Evolutionary conservation across 92 coral and sea anemone species (phyloP), one percentile per base, ranked within the genome.

Genomic region (Palythoa caribaeorum): DNA sequence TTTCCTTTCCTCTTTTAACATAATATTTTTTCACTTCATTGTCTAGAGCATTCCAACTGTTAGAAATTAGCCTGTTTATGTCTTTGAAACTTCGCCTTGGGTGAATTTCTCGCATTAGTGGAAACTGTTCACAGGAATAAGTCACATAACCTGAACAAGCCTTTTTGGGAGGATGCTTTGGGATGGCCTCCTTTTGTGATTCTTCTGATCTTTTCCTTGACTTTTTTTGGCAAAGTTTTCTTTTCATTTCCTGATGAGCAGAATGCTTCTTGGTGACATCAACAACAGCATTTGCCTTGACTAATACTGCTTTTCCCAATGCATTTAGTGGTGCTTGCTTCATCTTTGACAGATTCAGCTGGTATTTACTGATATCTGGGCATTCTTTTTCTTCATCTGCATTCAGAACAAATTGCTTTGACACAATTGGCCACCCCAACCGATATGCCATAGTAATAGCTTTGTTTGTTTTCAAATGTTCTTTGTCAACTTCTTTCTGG

Each of bases 381-480:
- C 77, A 73, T 73, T 73, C 77, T 20, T 73, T 39, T 28, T 14
- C 52, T 73, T 39, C 40, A 39, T 73, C 77, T 12, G 77, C 77
- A 73, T 73, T 47, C 47, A 35, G 20, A 19, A 73, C 52, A 38
- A 38, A 15, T 47, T 28, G 47, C 77, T 73, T 73, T 73, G 86
- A 81, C 36, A 81, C 73, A n/a, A 81, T 47, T 28, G 71, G 70
- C 86, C 86, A 62, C 10, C 86, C 73, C 16, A 54, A 81, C 48
- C 19, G 86, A 62, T 60, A 55, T 55, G 73, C 86, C 78, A 62
- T 63, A 39, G 66, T 72, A 81, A 81, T 63, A 55, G 78, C 86
- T 62, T 81, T 81, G 86, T 81, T 81, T 57, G 66, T 47, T 69
- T 81, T 81, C 76, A 81, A 63, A 47, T 54, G 78, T 8, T 60